Evolutionary conservation across 1,140 invertebrate genomes (phyloP), one percentile per base, ranked within the genome.

Genomic region (Macrobrachium nipponense): DNA sequence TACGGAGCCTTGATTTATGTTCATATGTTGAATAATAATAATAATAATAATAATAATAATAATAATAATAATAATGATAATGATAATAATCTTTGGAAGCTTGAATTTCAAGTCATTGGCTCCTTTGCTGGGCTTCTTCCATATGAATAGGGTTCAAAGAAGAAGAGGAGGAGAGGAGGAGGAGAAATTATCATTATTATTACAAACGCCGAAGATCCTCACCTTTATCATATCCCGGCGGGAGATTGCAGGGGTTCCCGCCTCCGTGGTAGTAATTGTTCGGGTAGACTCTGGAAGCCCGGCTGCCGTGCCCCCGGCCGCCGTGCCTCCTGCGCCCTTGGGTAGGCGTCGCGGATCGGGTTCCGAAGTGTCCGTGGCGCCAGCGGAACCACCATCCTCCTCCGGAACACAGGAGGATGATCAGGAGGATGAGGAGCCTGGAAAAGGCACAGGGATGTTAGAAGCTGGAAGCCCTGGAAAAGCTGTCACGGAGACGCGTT

Each of bases 361-460:
- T 83, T 36, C 27, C 27, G 70, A 75, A 83, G 5, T 60, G 62
- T 64, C 80, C 80, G 66, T 87, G 79, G 18, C 85, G 85, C 60
- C 64, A 83, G 10, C 81, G 27, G 87, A 87, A 87, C 80, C 81
- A 87, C 87, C 87, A 87, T 15, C 87, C 87, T 18, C 81, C 78
- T 4, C 87, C 87, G 51, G 80, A 83, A 58, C 87, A 87, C 17
- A 87, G 27, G 20, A 84, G 62, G 62, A 83, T 83, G 61, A 87
- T 83, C 73, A 87, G 87, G 51, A 84, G 80, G 6, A 87, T 80
- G 75, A 87, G 75, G 27, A 87, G 51, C 87, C 87, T 87, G 75
- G 43, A 18, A 14, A 12, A 36, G 68, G 10, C 6, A 70, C 0
- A 7, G 27, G n/a, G 62, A 18, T 23, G n/a, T 17, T 0, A 7